Evolutionary conservation across 2,888 invertebrate genomes (phyloP).

Genomic region (Neoscelio sp.): DNA sequence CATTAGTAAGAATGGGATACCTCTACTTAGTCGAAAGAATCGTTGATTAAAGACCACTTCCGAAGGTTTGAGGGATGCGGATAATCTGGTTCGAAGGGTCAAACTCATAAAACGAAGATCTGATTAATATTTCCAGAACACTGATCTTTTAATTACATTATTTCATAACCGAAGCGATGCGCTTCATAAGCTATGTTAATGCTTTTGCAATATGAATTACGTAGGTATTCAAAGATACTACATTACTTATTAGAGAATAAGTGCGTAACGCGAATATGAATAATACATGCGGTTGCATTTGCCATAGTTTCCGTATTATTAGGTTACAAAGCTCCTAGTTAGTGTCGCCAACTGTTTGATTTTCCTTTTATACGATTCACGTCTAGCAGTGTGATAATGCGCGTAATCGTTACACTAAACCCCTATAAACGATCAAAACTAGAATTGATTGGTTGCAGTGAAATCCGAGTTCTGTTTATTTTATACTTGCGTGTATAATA

Average conservation of each 20-base stretch:
- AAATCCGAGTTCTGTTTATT: too few relatives aligned
- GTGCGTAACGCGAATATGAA: conserved; percentile 16
- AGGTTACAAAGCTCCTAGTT: conserved; percentile 3
- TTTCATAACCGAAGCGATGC: conserved; percentile 21
- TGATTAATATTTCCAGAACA: conserved; percentile 52
- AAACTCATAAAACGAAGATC: conserved; percentile 54
- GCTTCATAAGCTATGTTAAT: conserved; percentile 25
- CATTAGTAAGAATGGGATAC: conserved; percentile 52
- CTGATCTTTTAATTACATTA: conserved; percentile 56
- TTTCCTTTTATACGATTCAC: conserved; percentile 1
- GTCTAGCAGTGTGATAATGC: too few relatives aligned
- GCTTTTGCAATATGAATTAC: conserved; percentile 28
- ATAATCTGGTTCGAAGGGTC: conserved; percentile 56
- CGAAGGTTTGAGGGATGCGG: conserved; percentile 50
- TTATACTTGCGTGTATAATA: too few relatives aligned
- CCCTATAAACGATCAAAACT: too few relatives aligned
- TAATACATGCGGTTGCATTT: conserved; percentile 15
- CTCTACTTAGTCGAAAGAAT: conserved; percentile 49
- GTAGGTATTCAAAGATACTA: conserved; percentile 10
- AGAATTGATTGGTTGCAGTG: too few relatives aligned
- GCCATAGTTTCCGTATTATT: conserved; percentile 13
- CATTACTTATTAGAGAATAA: conserved; percentile 21
- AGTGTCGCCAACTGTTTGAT: not conserved
- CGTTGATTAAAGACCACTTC: conserved; percentile 62
- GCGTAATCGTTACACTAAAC: too few relatives aligned